Percentiles rank a stretch among this genome's conserved stretches.
phyloP scores from a whole-genome alignment of 2,797 vertebrate species.

The Arrhamphus sclerolepis region DNA sequence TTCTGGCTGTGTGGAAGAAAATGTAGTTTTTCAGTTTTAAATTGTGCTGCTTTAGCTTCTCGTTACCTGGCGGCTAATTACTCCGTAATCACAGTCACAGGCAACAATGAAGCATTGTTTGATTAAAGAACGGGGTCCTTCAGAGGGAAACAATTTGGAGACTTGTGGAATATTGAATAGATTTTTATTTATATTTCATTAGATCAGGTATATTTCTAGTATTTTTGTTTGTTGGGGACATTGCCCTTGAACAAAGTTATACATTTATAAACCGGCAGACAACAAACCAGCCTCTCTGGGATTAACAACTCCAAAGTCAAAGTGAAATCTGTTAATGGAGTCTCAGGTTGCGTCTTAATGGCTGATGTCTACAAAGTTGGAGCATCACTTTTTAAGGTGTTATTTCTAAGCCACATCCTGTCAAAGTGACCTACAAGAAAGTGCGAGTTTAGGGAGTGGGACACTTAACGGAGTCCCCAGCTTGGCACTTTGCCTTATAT shows the following conservation, averaged over 20 bases:
- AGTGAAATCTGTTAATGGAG: background rate
- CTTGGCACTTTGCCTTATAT: slow-evolving; percentile 44
- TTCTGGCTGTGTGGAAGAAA: slow-evolving; percentile 15
- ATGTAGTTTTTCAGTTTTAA: slow-evolving; percentile 39
- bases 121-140: background rate
- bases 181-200: background rate
- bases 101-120: background rate
- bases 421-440: slow-evolving; percentile 66
- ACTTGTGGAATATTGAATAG: background rate
- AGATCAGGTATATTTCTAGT: too few relatives aligned
- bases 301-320: background rate
- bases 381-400: slow-evolving; percentile 9
- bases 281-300: background rate
- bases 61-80: slow-evolving; percentile 42
- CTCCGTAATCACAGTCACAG: background rate
- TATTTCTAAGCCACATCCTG: slow-evolving; percentile 33
- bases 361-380: background rate
- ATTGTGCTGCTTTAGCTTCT: slow-evolving; percentile 30
- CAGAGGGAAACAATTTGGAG: background rate
- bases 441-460: slow-evolving; percentile 28
- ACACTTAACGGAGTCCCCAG: slow-evolving; percentile 31
- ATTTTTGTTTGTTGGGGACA: too few relatives aligned
- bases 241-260: too few relatives aligned
- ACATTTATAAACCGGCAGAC: too few relatives aligned
- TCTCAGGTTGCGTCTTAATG: background rate